phyloP scores from a whole-genome alignment of 2,113 vertebrate genomes.

The Alethe castanea region DNA sequence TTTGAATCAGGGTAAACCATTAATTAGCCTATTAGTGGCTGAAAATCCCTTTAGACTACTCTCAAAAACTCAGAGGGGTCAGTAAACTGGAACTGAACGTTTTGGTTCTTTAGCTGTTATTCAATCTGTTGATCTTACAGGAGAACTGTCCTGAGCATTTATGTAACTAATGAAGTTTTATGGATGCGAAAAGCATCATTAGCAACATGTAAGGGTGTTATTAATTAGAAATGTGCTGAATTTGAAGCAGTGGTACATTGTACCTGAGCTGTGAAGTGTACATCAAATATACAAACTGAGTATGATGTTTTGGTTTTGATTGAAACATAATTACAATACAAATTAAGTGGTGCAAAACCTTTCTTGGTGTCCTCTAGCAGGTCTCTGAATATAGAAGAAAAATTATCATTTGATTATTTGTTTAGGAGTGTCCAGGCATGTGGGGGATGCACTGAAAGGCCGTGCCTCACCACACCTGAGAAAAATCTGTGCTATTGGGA shows the following conservation, averaged over 20 bases:
- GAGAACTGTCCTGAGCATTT: not conserved
- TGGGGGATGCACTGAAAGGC: conserved; percentile 89
- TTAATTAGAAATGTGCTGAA: not conserved
- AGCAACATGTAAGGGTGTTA: not conserved
- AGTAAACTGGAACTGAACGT: not conserved
- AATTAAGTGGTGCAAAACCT: not conserved
- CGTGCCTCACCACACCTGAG: conserved; percentile 82
- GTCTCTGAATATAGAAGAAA: not conserved
- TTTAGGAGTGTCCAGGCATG: conserved; percentile 89
- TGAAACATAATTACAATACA: not conserved
- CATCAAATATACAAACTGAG: not conserved
- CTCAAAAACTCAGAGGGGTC: not conserved
- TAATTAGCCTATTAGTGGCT: not conserved
- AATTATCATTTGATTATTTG: not conserved
- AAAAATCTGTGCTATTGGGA: conserved; percentile 88
- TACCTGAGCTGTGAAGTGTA: not conserved
- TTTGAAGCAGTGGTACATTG: not conserved
- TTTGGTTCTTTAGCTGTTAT: not conserved
- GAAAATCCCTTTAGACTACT: not conserved
- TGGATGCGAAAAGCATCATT: not conserved
- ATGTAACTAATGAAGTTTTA: not conserved
- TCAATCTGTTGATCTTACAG: not conserved
- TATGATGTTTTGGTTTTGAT: not conserved
- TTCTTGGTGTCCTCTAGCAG: not conserved
- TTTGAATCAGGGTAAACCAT: not conserved